Evolutionary conservation across 2,888 invertebrate genomes (phyloP).

Genomic region (Coenonympha glycerion): DNA sequence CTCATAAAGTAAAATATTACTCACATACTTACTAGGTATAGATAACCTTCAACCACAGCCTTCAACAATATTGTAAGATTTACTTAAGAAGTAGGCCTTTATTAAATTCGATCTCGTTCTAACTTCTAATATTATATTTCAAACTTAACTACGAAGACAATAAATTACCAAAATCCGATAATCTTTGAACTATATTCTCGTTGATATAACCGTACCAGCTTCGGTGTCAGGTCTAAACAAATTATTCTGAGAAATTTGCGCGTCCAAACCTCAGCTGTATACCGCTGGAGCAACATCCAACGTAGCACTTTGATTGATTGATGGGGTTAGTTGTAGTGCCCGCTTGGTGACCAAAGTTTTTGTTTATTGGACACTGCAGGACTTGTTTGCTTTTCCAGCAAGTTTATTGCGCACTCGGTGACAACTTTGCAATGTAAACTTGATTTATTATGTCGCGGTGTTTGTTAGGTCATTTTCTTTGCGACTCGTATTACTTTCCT

Average conservation of each 20-base stretch:
- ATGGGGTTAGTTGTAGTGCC: slow-evolving; percentile 8
- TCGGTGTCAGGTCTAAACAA: not conserved
- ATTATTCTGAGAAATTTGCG: not conserved
- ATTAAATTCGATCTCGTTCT: too few relatives aligned
- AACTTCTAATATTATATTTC: too few relatives aligned
- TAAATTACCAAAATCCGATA: not conserved
- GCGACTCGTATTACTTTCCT: not conserved
- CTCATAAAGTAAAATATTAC: too few relatives aligned
- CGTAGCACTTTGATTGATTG: slow-evolving; percentile 10
- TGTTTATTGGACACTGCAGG: slow-evolving; percentile 39
- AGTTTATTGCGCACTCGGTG: slow-evolving; percentile 19
- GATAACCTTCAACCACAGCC: too few relatives aligned
- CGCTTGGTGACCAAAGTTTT: slow-evolving; percentile 40
- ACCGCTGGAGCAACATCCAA: slow-evolving; percentile 6
- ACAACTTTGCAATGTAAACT: slow-evolving; percentile 13
- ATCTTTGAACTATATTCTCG: not conserved
- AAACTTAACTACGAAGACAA: too few relatives aligned
- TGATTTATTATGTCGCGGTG: slow-evolving; percentile 1
- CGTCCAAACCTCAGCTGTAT: slow-evolving; percentile 1
- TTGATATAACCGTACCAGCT: not conserved
- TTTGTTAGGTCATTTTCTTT: not conserved
- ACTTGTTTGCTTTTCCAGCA: slow-evolving; percentile 19
- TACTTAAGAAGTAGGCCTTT: too few relatives aligned
- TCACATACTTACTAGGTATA: too few relatives aligned
- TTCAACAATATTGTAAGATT: too few relatives aligned